phyloP scores from a whole-genome alignment of 2,888 invertebrate genomes.

The Hyposoter dolosus region DNA sequence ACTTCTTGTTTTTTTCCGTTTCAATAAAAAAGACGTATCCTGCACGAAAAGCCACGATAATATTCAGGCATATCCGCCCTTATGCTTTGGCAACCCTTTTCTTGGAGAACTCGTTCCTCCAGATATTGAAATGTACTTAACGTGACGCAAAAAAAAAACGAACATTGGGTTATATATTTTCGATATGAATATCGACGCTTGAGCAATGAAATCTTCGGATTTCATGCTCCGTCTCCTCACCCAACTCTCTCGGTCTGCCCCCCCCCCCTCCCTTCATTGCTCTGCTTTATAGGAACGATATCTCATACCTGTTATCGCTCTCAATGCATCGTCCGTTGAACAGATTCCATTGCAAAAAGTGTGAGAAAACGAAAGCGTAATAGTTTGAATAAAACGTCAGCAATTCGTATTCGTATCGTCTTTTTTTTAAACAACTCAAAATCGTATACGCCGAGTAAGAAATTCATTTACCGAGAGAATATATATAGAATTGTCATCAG shows the following conservation, averaged over 20 bases:
- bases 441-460: background rate
- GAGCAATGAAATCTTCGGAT: conserved; percentile 58
- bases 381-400: background rate
- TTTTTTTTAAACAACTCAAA: background rate
- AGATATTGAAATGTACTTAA: conserved; percentile 81
- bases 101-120: conserved; percentile 58
- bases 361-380: background rate
- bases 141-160: conserved; percentile 55
- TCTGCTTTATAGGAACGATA: conserved; percentile 20
- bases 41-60: too few relatives aligned
- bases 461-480: background rate
- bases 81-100: background rate
- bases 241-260: conserved; percentile 2
- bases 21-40: background rate
- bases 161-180: conserved; percentile 51
- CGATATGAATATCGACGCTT: conserved; percentile 60
- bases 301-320: conserved; percentile 27
- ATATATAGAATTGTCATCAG: background rate
- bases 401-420: background rate
- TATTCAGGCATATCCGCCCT: background rate
- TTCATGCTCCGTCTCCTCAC: conserved; percentile 32
- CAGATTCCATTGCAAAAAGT: conserved; percentile 12
- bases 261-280: background rate
- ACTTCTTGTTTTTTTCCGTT: background rate
- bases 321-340: conserved; percentile 10